Evolutionary conservation across 2,113 vertebrate species (phyloP).

Genomic region (Leptobrachium ailaonicum): DNA sequence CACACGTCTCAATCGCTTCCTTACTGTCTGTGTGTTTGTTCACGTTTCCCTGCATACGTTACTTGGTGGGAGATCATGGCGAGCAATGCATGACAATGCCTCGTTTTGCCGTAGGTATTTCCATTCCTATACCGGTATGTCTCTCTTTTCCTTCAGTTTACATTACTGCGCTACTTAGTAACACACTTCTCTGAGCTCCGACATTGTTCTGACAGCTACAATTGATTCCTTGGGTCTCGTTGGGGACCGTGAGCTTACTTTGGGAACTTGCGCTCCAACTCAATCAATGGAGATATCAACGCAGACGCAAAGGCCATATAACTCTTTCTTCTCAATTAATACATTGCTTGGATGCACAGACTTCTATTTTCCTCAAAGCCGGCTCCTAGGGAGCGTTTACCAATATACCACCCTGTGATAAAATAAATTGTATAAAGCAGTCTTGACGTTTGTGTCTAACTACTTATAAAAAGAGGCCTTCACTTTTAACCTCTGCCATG

Average conservation of each 20-base stretch:
- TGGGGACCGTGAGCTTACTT: background rate
- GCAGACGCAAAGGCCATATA: background rate
- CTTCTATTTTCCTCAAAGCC: background rate
- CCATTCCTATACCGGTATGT: background rate
- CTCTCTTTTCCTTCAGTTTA: background rate
- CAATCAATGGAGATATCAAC: slow-evolving; percentile 4
- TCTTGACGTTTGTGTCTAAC: too few species aligned
- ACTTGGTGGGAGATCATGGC: too few species aligned
- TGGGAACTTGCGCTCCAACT: background rate
- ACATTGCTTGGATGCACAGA: background rate
- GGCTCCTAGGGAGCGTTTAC: background rate
- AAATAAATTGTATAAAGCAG: too few species aligned
- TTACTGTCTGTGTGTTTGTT: too few species aligned
- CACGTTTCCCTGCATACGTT: too few species aligned
- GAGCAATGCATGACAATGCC: too few species aligned
- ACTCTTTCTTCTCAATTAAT: background rate
- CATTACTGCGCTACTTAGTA: slow-evolving; percentile 4
- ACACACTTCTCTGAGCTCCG: background rate
- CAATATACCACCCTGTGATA: too few species aligned
- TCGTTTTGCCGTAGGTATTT: too few species aligned
- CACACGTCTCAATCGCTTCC: too few species aligned
- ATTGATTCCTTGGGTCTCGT: background rate
- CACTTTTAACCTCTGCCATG: too few species aligned
- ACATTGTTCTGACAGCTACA: background rate
- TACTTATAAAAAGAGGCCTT: too few species aligned